Percentiles rank a stretch among this genome's conserved stretches.
These are phyloP conservation scores for Zaprionus lachaisei DNA, from an alignment of 1,140 invertebrate genomes.

Conservation along the genomic window DNA sequence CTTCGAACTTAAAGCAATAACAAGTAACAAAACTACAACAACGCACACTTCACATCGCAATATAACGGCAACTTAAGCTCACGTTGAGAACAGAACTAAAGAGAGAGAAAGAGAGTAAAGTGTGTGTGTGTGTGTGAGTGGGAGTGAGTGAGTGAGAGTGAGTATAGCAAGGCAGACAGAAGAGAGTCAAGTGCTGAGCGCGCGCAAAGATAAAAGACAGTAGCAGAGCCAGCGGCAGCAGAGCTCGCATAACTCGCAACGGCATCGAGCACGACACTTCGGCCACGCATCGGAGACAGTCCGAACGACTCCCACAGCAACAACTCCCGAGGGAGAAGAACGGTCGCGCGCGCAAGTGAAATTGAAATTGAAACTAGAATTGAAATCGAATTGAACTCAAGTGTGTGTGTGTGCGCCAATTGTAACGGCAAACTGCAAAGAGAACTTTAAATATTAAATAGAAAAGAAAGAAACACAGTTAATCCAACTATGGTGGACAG, in stretches of 20 bases:
- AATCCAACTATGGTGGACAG: conserved; percentile 59
- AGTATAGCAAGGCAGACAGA: conserved; percentile 15
- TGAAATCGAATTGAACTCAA: conserved; percentile 13
- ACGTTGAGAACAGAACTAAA: conserved; percentile 33
- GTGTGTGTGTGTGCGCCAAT: neutral
- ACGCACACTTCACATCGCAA: conserved; percentile 5
- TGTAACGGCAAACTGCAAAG: conserved; percentile 17
- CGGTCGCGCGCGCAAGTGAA: conserved; percentile 36
- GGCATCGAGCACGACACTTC: conserved; percentile 47
- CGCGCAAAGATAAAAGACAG: conserved; percentile 51
- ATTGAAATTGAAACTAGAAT: conserved; percentile 36
- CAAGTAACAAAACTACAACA: conserved; percentile 39
- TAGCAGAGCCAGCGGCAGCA: conserved; percentile 18
- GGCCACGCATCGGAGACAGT: conserved; percentile 45
- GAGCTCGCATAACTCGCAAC: conserved; percentile 38
- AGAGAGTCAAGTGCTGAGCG: conserved; percentile 35
- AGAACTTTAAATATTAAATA: conserved; percentile 2
- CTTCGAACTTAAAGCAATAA: conserved; percentile 38
- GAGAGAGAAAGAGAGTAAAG: conserved; percentile 24
- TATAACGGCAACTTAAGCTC: conserved; percentile 40
- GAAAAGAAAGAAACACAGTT: conserved; percentile 18
- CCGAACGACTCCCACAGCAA: conserved; percentile 24
- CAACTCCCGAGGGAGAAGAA: conserved; percentile 12
- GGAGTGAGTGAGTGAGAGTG: conserved; percentile 8
- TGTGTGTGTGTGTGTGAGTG: neutral